These are phyloP conservation scores for Corythaixoides concolor DNA, from an alignment of 2,113 vertebrate species.

Conservation along the genomic window DNA sequence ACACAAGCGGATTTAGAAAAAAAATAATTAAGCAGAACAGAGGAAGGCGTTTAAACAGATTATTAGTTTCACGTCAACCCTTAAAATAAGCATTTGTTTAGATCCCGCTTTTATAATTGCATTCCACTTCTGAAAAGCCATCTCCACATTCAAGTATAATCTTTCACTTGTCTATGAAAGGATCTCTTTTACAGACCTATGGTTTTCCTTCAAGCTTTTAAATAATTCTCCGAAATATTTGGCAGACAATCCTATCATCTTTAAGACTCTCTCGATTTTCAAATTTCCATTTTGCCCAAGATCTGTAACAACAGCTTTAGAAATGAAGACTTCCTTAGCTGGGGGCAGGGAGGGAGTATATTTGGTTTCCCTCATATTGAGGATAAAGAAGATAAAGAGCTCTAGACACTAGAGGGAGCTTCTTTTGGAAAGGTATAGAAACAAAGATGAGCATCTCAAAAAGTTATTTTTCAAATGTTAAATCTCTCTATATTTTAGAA, in stretches of 20 bases:
- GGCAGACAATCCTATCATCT: background rate
- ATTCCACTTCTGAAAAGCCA: background rate
- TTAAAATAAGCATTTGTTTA: background rate
- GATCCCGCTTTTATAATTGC: background rate
- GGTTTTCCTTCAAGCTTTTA: background rate
- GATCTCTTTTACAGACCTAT: background rate
- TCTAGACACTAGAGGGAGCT: background rate
- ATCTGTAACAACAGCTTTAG: background rate
- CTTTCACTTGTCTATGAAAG: conserved; percentile 13
- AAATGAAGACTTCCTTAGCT: background rate
- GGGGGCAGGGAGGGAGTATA: background rate
- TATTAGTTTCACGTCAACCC: background rate
- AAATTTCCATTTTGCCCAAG: conserved; percentile 1
- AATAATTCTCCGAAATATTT: conserved; percentile 25
- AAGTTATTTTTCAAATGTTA: background rate
- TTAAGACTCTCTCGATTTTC: background rate
- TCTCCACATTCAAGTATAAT: background rate
- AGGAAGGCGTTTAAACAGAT: background rate
- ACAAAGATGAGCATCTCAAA: background rate
- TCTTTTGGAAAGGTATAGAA: background rate
- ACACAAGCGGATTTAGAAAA: background rate
- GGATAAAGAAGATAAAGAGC: background rate
- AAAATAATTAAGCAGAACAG: background rate
- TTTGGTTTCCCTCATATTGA: background rate
- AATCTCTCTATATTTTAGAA: background rate